Evolutionary conservation across 2,888 invertebrate species (phyloP).

Genomic region (Alcis repandata): DNA sequence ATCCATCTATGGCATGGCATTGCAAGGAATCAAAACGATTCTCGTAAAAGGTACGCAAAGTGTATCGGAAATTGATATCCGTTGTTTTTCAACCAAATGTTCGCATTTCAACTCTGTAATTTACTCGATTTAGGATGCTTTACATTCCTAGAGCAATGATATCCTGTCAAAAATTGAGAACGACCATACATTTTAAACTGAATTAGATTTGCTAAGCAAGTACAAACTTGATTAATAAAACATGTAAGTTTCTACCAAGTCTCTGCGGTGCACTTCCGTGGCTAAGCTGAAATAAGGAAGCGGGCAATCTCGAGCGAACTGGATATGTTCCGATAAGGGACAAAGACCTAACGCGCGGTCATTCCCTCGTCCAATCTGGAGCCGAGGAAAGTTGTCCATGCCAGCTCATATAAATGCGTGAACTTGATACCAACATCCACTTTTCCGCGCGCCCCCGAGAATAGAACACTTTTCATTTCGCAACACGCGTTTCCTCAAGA

Average conservation of each 20-base stretch:
- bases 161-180: constrained; percentile 12
- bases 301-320: constrained; percentile 64
- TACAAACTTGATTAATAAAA: constrained; percentile 1
- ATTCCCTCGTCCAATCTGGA: constrained; percentile 79
- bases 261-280: constrained; percentile 55
- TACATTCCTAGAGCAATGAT: not conserved
- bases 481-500: constrained; percentile 58
- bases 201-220: not conserved
- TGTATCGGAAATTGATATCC: constrained; percentile 35
- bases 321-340: constrained; percentile 78
- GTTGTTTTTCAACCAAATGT: constrained; percentile 18
- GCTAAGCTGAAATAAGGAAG: constrained; percentile 64
- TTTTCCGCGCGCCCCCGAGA: constrained; percentile 72
- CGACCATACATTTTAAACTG: not conserved
- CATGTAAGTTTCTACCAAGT: not conserved
- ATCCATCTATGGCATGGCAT: not conserved
- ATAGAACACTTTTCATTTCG: constrained; percentile 78
- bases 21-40: constrained; percentile 1
- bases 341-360: constrained; percentile 82
- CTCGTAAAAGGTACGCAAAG: constrained; percentile 1
- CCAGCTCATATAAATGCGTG: constrained; percentile 81
- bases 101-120: not conserved
- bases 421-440: constrained; percentile 80
- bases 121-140: not conserved
- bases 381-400: constrained; percentile 77